phyloP scores from a whole-genome alignment of 2,113 vertebrate genomes.

The Amazona guildingii region DNA sequence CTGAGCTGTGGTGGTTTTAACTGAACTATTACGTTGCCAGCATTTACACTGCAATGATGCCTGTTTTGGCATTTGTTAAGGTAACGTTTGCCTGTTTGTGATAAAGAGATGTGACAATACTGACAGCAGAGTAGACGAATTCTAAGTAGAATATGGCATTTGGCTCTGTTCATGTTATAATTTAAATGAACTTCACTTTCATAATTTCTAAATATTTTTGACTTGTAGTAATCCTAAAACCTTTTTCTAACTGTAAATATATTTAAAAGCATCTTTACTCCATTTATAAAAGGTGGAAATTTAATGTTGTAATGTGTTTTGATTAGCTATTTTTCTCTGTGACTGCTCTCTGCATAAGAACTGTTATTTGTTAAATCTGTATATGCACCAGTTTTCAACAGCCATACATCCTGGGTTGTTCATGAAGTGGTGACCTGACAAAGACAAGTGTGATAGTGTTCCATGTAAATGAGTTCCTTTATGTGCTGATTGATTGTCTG shows the following conservation, averaged over 20 bases:
- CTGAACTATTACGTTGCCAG: not conserved
- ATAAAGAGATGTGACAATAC: not conserved
- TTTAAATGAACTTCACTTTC: conserved; percentile 33
- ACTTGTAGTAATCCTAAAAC: conserved; percentile 10
- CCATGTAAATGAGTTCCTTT: conserved; percentile 53
- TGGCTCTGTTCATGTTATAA: conserved; percentile 19
- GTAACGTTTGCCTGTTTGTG: not conserved
- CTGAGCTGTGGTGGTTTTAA: conserved; percentile 23
- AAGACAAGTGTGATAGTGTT: conserved; percentile 24
- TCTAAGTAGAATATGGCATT: not conserved
- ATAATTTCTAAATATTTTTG: conserved; percentile 34
- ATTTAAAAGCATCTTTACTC: conserved; percentile 62
- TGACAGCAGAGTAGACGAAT: conserved; percentile 17
- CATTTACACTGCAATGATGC: conserved; percentile 6
- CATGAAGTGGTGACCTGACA: conserved; percentile 1
- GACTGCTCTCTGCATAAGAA: conserved; percentile 36
- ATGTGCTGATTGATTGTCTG: conserved; percentile 16
- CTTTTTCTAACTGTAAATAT: conserved; percentile 61
- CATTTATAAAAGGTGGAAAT: conserved; percentile 59
- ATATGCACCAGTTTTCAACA: conserved; percentile 33
- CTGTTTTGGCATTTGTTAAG: not conserved
- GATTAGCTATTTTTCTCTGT: conserved; percentile 62
- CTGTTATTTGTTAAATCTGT: conserved; percentile 51
- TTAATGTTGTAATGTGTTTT: conserved; percentile 63
- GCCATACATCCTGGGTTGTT: conserved; percentile 16